Evolutionary conservation across 2,113 vertebrate genomes (phyloP).

Genomic region (Nycticorax nycticorax): DNA sequence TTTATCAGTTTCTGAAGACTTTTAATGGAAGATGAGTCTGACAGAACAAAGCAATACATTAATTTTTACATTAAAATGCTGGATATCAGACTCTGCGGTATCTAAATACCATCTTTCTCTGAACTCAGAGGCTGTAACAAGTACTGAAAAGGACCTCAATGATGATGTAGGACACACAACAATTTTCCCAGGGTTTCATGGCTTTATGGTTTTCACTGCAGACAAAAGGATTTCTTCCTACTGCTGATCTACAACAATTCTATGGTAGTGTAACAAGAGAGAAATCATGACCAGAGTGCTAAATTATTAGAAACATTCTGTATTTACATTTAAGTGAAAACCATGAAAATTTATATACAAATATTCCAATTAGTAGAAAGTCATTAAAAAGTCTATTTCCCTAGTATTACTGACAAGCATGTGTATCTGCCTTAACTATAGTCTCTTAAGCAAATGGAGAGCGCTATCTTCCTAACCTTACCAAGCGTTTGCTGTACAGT

Average conservation of each 20-base stretch:
- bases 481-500: constrained; percentile 93
- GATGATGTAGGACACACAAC: not conserved
- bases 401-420: not conserved
- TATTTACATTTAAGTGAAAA: not conserved
- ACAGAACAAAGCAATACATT: not conserved
- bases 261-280: not conserved
- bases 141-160: not conserved
- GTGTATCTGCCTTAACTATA: not conserved
- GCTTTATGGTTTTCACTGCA: not conserved
- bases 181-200: not conserved
- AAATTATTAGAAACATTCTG: not conserved
- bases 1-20: not conserved
- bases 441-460: not conserved
- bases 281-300: not conserved
- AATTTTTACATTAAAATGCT: not conserved
- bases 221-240: not conserved
- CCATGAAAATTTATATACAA: not conserved
- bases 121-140: not conserved
- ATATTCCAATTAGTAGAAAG: not conserved
- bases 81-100: not conserved
- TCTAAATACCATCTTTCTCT: not conserved
- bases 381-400: not conserved
- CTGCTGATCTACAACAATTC: not conserved
- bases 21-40: not conserved
- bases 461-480: constrained; percentile 49